Evolutionary conservation across 2,888 invertebrate genomes (phyloP).

Genomic region (Clunio marinus): DNA sequence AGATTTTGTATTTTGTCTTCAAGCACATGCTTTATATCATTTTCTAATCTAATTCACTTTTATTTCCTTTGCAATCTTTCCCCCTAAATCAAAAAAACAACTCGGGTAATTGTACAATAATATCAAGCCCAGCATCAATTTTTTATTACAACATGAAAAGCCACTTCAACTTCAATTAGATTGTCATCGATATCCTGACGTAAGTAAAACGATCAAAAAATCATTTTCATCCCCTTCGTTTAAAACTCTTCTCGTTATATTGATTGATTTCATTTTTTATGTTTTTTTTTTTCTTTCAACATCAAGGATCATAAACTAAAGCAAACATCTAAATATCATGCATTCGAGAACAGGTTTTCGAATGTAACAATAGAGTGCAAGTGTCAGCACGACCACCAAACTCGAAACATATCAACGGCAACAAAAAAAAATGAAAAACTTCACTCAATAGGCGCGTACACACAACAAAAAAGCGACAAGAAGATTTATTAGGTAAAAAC

Average conservation of each 20-base stretch:
- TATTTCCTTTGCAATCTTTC: neutral
- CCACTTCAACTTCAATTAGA: conserved; percentile 24
- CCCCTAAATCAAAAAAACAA: too few species aligned
- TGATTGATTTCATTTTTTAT: conserved; percentile 29
- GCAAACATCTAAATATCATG: neutral
- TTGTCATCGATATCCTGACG: conserved; percentile 10
- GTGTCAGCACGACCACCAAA: conserved; percentile 26
- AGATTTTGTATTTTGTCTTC: too few species aligned
- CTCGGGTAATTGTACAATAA: neutral
- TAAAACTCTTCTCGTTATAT: conserved; percentile 22
- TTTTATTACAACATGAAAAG: conserved; percentile 17
- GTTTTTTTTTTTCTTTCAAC: neutral
- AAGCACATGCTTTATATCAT: too few species aligned
- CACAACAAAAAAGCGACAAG: neutral
- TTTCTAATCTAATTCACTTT: neutral
- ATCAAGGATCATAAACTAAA: conserved; percentile 20
- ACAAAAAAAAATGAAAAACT: conserved; percentile 28
- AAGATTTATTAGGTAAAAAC: conserved; percentile 24
- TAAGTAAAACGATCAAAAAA: too few species aligned
- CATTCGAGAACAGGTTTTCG: conserved; percentile 7
- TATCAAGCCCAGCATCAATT: neutral
- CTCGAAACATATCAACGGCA: neutral
- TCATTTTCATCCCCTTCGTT: neutral
- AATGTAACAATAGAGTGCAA: conserved; percentile 18
- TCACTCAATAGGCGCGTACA: conserved; percentile 19